A percentile compares a stretch with the other conserved stretches of the same genome.
These are phyloP conservation scores for Datnioides undecimradiatus DNA, from an alignment of 2,113 vertebrate species.

Conservation along the genomic window DNA sequence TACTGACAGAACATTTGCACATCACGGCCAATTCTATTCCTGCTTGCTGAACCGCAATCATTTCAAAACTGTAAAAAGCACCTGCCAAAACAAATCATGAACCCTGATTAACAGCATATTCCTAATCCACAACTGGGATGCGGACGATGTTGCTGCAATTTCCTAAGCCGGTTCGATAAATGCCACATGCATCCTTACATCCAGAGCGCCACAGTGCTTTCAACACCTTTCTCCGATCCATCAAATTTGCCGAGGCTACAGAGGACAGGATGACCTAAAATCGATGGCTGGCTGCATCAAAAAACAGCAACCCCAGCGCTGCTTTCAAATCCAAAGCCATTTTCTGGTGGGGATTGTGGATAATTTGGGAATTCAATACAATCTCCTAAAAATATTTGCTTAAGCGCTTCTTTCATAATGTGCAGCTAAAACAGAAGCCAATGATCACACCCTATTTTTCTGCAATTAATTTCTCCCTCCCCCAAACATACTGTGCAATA, in stretches of 20 bases:
- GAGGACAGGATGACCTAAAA: conserved; percentile 17
- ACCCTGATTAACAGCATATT: background rate
- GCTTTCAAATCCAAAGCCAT: conserved; percentile 21
- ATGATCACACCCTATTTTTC: background rate
- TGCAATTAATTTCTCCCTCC: background rate
- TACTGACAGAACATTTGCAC: conserved; percentile 30
- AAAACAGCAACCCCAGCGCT: background rate
- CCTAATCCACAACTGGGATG: conserved; percentile 33
- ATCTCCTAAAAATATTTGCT: background rate
- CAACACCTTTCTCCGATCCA: conserved; percentile 34
- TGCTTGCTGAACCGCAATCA: conserved; percentile 42
- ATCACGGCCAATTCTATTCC: conserved; percentile 15
- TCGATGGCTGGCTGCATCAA: conserved; percentile 20
- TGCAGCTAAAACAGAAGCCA: conserved; percentile 2
- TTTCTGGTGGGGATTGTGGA: conserved; percentile 16
- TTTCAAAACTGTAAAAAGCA: conserved; percentile 32
- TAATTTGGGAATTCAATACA: conserved; percentile 29
- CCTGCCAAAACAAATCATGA: conserved; percentile 49
- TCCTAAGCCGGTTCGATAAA: conserved; percentile 34
- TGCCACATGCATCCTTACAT: conserved; percentile 21
- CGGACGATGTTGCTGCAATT: conserved; percentile 32
- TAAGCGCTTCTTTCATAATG: background rate
- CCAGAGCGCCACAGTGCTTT: conserved; percentile 12
- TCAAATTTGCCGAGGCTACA: conserved; percentile 38
- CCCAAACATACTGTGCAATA: background rate